Evolutionary conservation across 2,888 invertebrate genomes (phyloP).

Genomic region (Omphaloscelis lunosa): DNA sequence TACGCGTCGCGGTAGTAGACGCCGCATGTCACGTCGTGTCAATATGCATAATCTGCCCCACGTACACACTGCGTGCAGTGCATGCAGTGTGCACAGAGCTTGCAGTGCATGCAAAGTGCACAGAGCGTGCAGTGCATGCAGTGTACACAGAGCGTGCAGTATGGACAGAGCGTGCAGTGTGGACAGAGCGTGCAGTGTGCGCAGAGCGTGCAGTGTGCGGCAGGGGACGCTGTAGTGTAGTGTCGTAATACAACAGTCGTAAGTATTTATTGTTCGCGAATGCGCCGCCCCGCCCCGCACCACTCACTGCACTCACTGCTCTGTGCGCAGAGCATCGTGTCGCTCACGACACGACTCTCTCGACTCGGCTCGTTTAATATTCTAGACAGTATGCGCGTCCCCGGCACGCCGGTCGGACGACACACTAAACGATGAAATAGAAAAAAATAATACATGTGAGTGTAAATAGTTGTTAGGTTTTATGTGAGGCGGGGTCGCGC

Average conservation of each 20-base stretch:
- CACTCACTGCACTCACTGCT: neutral
- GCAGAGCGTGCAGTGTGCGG: neutral
- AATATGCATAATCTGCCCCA: constrained; percentile 20
- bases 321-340: neutral
- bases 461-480: constrained; percentile 71
- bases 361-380: constrained; percentile 17
- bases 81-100: too few relatives aligned
- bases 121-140: neutral
- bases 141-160: neutral
- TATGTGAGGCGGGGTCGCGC: constrained; percentile 46
- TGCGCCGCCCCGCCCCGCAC: constrained; percentile 4
- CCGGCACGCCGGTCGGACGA: constrained; percentile 29
- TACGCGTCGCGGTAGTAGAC: neutral
- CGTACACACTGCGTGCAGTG: neutral
- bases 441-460: constrained; percentile 55
- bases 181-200: neutral
- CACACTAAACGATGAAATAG: constrained; percentile 45
- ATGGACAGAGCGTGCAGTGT: neutral
- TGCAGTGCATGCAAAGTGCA: neutral
- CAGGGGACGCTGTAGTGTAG: constrained; percentile 7
- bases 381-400: constrained; percentile 36
- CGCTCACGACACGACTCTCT: too few relatives aligned
- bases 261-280: constrained; percentile 5
- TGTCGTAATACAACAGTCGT: constrained; percentile 5
- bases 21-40: constrained; percentile 8